phyloP scores from a whole-genome alignment of 2,113 vertebrate species.

The Myotis yumanensis region DNA sequence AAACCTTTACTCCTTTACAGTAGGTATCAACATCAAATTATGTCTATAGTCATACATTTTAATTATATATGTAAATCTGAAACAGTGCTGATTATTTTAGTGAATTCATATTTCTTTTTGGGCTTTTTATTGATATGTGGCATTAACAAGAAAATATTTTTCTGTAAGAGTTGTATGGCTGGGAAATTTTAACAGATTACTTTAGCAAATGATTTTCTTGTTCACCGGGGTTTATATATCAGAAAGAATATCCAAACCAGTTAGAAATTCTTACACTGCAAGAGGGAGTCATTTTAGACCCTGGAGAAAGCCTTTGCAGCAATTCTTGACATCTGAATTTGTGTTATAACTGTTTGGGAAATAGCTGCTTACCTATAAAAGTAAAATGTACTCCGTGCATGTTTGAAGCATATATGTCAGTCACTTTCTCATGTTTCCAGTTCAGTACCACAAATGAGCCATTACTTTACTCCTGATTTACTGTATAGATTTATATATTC shows the following conservation, averaged over 20 bases:
- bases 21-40: neutral
- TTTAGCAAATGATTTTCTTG: constrained; percentile 16
- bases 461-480: constrained; percentile 14
- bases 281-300: neutral
- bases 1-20: neutral
- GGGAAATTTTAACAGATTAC: constrained; percentile 2
- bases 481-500: neutral
- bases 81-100: neutral
- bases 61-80: neutral
- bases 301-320: neutral
- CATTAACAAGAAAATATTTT: constrained; percentile 23
- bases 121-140: neutral
- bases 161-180: neutral
- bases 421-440: neutral
- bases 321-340: constrained; percentile 5
- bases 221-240: neutral
- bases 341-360: neutral
- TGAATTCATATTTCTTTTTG: neutral
- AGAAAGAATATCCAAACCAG: neutral
- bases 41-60: neutral
- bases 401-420: neutral
- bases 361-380: neutral
- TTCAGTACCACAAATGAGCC: neutral
- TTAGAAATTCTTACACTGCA: neutral
- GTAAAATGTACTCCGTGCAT: neutral